A percentile compares a stretch with the other conserved stretches of the same genome.
Evolutionary conservation across 2,888 invertebrate species (phyloP).

Genomic region (Adelognathus sp.): DNA sequence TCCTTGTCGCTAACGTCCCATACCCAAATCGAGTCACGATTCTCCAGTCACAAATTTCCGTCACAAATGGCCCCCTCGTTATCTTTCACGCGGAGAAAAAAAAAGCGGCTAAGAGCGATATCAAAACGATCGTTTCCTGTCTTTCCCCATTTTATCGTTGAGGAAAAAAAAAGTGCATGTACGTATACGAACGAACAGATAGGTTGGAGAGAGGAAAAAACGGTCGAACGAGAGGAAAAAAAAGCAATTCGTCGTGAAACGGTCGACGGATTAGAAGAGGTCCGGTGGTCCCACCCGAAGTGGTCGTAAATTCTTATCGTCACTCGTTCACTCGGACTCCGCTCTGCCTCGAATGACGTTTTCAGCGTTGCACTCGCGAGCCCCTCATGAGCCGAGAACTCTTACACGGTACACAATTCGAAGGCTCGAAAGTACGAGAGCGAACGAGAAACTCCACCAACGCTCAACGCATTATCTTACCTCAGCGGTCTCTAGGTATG

Average conservation of each 20-base stretch:
- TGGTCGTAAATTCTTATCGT: conserved; percentile 74
- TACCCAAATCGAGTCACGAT: background rate
- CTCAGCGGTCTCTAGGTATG: conserved; percentile 61
- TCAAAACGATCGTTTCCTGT: conserved; percentile 16
- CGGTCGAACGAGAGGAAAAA: conserved; percentile 28
- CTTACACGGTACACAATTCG: conserved; percentile 10
- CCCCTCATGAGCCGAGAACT: conserved; percentile 7
- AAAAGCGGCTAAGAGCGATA: background rate
- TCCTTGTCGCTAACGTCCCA: background rate
- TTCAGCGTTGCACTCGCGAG: conserved; percentile 41
- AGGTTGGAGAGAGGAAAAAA: conserved; percentile 8
- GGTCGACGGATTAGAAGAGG: conserved; percentile 65
- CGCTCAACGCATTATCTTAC: conserved; percentile 67
- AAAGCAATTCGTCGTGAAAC: conserved; percentile 49
- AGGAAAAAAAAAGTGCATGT: conserved; percentile 11
- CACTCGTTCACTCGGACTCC: conserved; percentile 66
- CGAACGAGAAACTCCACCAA: conserved; percentile 50
- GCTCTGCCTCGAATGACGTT: conserved; percentile 54
- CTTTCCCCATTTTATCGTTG: background rate
- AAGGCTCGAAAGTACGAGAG: conserved; percentile 21
- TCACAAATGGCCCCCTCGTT: conserved; percentile 36
- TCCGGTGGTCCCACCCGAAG: conserved; percentile 48
- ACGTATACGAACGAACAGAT: too few relatives aligned
- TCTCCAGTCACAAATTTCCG: conserved; percentile 13
- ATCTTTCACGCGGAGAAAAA: conserved; percentile 18